Percentiles rank a stretch among this genome's conserved stretches.
These are phyloP conservation scores for Sesia bembeciformis DNA, from an alignment of 2,888 invertebrate species.

Conservation along the genomic window DNA sequence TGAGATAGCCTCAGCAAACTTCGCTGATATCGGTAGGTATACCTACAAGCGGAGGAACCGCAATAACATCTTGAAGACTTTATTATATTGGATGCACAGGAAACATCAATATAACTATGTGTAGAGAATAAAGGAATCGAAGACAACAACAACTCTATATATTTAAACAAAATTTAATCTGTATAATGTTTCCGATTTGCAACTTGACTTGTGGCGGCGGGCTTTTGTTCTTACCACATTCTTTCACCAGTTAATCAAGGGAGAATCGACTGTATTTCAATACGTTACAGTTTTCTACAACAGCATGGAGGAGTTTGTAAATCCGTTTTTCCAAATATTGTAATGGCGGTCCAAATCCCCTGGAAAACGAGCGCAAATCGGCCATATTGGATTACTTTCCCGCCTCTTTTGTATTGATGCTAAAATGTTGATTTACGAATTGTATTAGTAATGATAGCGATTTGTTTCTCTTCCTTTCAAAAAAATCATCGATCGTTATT, in stretches of 20 bases:
- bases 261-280: neutral
- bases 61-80: too few species aligned
- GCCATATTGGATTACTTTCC: conserved; percentile 46
- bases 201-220: conserved; percentile 49
- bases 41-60: too few species aligned
- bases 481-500: too few species aligned
- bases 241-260: neutral
- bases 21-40: too few species aligned
- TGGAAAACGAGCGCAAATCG: conserved; percentile 41
- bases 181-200: conserved; percentile 58
- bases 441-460: too few species aligned
- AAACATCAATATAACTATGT: too few species aligned
- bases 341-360: conserved; percentile 45
- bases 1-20: too few species aligned
- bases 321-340: conserved; percentile 39
- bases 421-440: neutral
- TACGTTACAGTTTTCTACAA: neutral
- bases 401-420: conserved; percentile 18
- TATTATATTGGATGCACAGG: too few species aligned
- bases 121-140: too few species aligned
- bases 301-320: conserved; percentile 11
- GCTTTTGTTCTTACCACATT: neutral
- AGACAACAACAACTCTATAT: conserved; percentile 19
- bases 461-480: too few species aligned
- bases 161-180: conserved; percentile 42